Evolutionary conservation across 2,888 invertebrate species (phyloP).

Genomic region (Autographa gamma): DNA sequence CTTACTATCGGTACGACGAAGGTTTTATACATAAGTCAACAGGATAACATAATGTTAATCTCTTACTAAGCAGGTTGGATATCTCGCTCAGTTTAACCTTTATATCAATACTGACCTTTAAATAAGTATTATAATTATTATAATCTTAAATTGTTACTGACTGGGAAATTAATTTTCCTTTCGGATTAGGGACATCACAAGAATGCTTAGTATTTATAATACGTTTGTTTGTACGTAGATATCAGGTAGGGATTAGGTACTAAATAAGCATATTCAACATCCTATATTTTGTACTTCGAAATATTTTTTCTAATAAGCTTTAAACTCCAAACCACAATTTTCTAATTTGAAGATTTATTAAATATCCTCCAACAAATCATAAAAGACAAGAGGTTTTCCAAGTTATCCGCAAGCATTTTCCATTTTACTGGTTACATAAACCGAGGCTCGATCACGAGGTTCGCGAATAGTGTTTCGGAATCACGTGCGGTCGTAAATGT

Average conservation of each 20-base stretch:
- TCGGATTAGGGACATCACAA: slow-evolving; percentile 1
- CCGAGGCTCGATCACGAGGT: slow-evolving; percentile 35
- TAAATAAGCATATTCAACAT: too few species aligned
- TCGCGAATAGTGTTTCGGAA: slow-evolving; percentile 32
- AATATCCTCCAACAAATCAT: neutral
- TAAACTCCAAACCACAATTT: too few species aligned
- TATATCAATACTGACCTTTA: neutral
- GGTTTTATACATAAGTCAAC: neutral
- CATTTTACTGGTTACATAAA: slow-evolving; percentile 40
- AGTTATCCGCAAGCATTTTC: slow-evolving; percentile 25
- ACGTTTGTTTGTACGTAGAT: too few species aligned
- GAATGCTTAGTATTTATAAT: too few species aligned
- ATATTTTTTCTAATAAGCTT: too few species aligned
- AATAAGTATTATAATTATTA: slow-evolving; percentile 12
- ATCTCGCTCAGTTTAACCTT: neutral
- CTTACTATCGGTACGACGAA: neutral
- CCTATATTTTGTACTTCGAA: too few species aligned
- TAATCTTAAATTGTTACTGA: neutral
- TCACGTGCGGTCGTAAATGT: slow-evolving; percentile 29
- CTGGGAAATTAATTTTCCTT: slow-evolving; percentile 12
- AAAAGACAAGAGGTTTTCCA: slow-evolving; percentile 10
- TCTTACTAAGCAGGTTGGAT: neutral
- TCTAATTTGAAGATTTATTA: too few species aligned
- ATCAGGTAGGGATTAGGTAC: too few species aligned
- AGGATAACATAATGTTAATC: neutral